A percentile compares a stretch with the other conserved stretches of the same genome.
Conservation (phyloP, 1,140 invertebrate genomes). For the Camponotus vicinus region DNA sequence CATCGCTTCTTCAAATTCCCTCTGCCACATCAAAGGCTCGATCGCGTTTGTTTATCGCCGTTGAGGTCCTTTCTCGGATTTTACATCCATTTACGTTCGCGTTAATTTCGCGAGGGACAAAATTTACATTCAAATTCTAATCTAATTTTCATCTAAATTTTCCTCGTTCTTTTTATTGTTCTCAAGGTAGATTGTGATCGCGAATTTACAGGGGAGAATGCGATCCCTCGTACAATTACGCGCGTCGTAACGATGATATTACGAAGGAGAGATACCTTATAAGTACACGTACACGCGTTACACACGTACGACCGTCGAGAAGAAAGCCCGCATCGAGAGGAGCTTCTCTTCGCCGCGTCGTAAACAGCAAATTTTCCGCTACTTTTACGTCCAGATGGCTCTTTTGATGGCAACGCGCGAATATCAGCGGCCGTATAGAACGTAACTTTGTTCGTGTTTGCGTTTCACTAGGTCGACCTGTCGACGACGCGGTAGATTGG, state of each 20-base stretch:
- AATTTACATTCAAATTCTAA: neutral
- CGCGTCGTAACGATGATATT: conserved; percentile 49
- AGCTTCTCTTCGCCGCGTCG: conserved; percentile 16
- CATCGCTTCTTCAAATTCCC: conserved; percentile 22
- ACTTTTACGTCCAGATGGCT: conserved; percentile 45
- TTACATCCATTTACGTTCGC: neutral
- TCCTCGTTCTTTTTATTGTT: neutral
- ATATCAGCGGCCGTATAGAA: conserved; percentile 4
- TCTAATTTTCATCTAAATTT: conserved; percentile 3
- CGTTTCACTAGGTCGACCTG: conserved; percentile 12
- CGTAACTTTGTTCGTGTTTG: conserved; percentile 18
- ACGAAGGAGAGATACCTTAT: neutral
- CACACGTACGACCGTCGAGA: neutral
- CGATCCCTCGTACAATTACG: conserved; percentile 46
- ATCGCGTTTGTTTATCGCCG: conserved; percentile 30
- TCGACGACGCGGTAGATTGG: neutral
- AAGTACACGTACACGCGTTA: conserved; percentile 2
- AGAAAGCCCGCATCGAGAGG: conserved; percentile 32
- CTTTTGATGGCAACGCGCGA: conserved; percentile 47
- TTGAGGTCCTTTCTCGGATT: conserved; percentile 3
- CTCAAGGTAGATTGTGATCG: neutral
- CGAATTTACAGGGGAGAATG: neutral
- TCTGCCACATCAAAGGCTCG: neutral
- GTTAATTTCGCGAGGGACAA: neutral
- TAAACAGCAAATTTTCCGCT: conserved; percentile 56